These are phyloP conservation scores for Platyrinchus mystaceus DNA, from an alignment of 2,797 vertebrate genomes.

Conservation along the genomic window DNA sequence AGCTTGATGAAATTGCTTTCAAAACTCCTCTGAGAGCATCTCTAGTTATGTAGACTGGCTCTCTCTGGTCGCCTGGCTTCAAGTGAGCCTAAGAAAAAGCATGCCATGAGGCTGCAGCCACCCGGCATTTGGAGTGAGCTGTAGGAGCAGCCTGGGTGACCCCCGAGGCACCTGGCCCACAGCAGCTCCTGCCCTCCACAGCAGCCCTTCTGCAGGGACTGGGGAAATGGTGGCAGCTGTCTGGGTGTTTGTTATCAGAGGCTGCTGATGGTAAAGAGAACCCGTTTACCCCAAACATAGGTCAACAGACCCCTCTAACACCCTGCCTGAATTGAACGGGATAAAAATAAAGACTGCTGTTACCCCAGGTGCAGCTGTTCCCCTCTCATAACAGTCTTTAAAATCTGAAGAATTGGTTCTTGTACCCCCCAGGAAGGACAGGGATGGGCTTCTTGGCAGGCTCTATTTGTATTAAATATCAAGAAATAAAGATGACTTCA, in stretches of 20 bases:
- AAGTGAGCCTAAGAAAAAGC: not conserved
- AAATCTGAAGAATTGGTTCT: not conserved
- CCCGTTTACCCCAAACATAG: not conserved
- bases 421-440: not conserved
- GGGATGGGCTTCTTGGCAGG: not conserved
- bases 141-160: not conserved
- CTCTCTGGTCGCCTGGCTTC: not conserved
- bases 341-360: not conserved
- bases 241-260: not conserved
- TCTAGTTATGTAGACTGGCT: not conserved
- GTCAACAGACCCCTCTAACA: not conserved
- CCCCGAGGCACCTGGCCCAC: not conserved
- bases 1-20: not conserved
- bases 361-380: not conserved
- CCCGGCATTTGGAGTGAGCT: not conserved
- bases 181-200: not conserved
- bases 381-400: not conserved
- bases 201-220: not conserved
- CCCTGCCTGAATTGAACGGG: not conserved
- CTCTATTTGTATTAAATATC: not conserved
- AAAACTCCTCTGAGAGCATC: not conserved
- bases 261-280: not conserved
- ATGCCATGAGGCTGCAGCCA: rapidly evolving
- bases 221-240: not conserved
- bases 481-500: not conserved